Evolutionary conservation across 1,140 invertebrate species (phyloP).

Genomic region (Meloidogyne floridensis): DNA sequence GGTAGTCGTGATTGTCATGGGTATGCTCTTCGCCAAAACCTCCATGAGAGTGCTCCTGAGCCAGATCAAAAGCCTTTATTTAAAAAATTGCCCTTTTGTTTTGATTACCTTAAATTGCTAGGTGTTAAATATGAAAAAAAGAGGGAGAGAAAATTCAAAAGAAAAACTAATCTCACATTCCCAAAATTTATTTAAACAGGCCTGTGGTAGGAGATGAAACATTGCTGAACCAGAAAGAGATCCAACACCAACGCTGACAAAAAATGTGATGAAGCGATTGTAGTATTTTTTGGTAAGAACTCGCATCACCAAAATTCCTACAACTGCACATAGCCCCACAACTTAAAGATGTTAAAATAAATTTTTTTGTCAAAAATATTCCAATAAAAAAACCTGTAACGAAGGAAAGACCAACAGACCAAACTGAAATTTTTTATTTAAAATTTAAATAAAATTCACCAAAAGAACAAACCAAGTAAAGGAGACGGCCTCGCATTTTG

Average conservation of each 20-base stretch:
- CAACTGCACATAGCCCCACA: conserved; percentile 72
- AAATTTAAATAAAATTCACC: background rate
- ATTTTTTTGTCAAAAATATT: background rate
- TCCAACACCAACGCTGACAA: conserved; percentile 75
- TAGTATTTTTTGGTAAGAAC: conserved; percentile 71
- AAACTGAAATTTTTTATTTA: conserved; percentile 30
- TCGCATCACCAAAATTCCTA: conserved; percentile 72
- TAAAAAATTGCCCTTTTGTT: conserved; percentile 10
- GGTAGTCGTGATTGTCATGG: conserved; percentile 49
- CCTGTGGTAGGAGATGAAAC: conserved; percentile 68
- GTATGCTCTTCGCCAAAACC: conserved; percentile 32
- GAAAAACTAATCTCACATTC: conserved; percentile 41
- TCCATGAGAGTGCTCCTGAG: conserved; percentile 1
- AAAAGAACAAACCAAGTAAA: background rate
- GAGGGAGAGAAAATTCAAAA: conserved; percentile 32
- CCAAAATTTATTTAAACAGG: conserved; percentile 26
- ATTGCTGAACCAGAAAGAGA: conserved; percentile 72
- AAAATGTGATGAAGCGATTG: conserved; percentile 70
- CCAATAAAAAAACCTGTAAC: conserved; percentile 27
- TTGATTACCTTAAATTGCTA: conserved; percentile 15
- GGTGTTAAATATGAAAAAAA: conserved; percentile 48
- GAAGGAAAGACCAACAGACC: conserved; percentile 36
- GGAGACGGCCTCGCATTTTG: conserved; percentile 1
- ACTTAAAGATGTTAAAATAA: conserved; percentile 50
- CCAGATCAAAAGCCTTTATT: background rate